Evolutionary conservation across 1,140 invertebrate genomes (phyloP).

Genomic region (Ceratosolen fusciceps): DNA sequence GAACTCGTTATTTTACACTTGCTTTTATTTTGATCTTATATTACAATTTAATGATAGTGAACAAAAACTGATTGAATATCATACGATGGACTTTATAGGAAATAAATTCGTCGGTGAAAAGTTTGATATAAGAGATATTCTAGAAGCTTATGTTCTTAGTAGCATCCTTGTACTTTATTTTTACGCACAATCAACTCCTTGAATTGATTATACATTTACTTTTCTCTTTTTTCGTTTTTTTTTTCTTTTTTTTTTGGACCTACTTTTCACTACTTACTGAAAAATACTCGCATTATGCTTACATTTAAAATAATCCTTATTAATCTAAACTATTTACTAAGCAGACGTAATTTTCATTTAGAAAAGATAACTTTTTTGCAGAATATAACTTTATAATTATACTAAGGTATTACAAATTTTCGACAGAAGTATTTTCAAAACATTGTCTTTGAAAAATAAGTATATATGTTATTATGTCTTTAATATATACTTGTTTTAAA

Average conservation of each 20-base stretch:
- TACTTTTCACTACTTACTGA: constrained; percentile 24
- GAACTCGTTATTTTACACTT: background rate
- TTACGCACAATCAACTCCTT: constrained; percentile 11
- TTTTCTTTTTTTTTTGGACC: constrained; percentile 7
- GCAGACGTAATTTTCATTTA: background rate
- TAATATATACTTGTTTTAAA: background rate
- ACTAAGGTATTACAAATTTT: background rate
- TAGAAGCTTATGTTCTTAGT: background rate
- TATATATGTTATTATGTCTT: background rate
- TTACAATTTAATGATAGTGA: background rate
- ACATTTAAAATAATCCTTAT: background rate
- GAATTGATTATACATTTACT: background rate
- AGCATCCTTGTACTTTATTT: background rate
- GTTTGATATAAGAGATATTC: background rate
- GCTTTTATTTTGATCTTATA: background rate
- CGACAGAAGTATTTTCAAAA: background rate
- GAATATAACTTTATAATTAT: background rate
- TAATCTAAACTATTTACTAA: background rate
- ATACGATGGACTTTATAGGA: background rate
- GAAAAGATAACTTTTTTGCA: constrained; percentile 1
- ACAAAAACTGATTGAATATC: background rate
- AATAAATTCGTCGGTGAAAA: background rate
- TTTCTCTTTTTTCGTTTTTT: constrained; percentile 10
- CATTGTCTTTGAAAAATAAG: background rate
- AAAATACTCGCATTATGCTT: constrained; percentile 18